Conservation (phyloP, 2,797 vertebrate genomes). For the Notoglanidium macrostoma region DNA sequence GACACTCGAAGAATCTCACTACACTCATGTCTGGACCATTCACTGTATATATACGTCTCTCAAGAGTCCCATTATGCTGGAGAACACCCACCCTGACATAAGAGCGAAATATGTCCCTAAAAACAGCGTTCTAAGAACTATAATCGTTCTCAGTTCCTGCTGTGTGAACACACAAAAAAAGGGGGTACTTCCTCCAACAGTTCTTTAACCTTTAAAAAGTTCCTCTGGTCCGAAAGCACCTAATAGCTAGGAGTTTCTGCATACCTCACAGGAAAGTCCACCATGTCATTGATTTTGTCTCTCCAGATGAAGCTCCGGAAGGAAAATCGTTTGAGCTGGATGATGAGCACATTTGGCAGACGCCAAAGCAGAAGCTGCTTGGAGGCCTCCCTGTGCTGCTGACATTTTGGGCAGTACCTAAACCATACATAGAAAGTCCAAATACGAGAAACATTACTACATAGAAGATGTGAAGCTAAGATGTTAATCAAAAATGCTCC, state of each 20-base stretch:
- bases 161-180: no score
- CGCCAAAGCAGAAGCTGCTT: constrained; percentile 97
- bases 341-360: constrained; percentile 94
- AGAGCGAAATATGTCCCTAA: no score
- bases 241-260: background rate
- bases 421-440: background rate
- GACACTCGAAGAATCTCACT: no score
- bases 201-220: no score
- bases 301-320: constrained; percentile 99
- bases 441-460: background rate
- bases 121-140: no score
- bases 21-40: no score
- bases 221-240: no score
- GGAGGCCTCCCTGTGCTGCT: constrained; percentile 95
- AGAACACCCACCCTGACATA: no score
- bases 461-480: background rate
- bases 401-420: constrained; percentile 99
- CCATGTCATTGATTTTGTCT: constrained; percentile 99
- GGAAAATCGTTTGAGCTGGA: constrained; percentile 98
- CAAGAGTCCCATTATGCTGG: no score
- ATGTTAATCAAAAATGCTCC: background rate
- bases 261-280: constrained; percentile 96
- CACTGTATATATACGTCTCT: no score
- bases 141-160: no score
- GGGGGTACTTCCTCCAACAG: no score